These are phyloP conservation scores for Gouania willdenowi DNA, from an alignment of 2,797 vertebrate genomes.

Conservation along the genomic window DNA sequence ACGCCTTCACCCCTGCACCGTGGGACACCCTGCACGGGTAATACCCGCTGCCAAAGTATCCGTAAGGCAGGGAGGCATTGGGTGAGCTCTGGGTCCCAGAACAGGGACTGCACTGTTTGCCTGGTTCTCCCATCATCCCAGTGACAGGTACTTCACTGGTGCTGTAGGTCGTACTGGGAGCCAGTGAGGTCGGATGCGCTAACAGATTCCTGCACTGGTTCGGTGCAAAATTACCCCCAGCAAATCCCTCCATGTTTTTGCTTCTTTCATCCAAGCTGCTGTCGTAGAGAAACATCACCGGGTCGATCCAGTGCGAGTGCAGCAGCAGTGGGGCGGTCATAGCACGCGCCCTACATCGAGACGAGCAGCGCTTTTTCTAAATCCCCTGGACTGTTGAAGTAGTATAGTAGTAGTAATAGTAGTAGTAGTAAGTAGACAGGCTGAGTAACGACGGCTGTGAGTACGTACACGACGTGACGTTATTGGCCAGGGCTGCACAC, in stretches of 20 bases:
- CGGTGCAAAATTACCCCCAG: slow-evolving; percentile 89
- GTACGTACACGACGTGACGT: slow-evolving; percentile 76
- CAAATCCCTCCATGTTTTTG: slow-evolving; percentile 94
- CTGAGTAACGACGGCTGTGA: slow-evolving; percentile 83
- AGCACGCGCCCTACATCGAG: slow-evolving; percentile 94
- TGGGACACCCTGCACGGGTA: slow-evolving; percentile 95
- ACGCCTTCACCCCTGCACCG: slow-evolving; percentile 88
- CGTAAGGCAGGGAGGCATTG: slow-evolving; percentile 91
- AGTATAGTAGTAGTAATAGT: too few species aligned
- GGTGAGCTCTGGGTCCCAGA: slow-evolving; percentile 90
- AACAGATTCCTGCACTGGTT: slow-evolving; percentile 96
- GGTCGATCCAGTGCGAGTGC: slow-evolving; percentile 98
- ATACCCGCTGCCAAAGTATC: slow-evolving; percentile 96
- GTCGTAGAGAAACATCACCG: slow-evolving; percentile 99
- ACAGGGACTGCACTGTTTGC: slow-evolving; percentile 96
- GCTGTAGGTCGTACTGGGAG: slow-evolving; percentile 86
- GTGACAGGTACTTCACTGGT: slow-evolving; percentile 87
- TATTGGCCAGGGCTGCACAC: slow-evolving; percentile 86
- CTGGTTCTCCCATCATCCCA: slow-evolving; percentile 87
- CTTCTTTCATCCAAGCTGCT: slow-evolving; percentile 91
- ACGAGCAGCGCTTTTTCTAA: slow-evolving; percentile 81
- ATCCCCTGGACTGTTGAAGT: slow-evolving; percentile 80
- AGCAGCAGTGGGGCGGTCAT: slow-evolving; percentile 99
- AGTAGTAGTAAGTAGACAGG: slow-evolving; percentile 83
- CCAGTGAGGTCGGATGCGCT: slow-evolving; percentile 91